A percentile compares a stretch with the other conserved stretches of the same genome.
Evolutionary conservation across 2,797 vertebrate genomes (phyloP).

Genomic region (Masticophis lateralis): DNA sequence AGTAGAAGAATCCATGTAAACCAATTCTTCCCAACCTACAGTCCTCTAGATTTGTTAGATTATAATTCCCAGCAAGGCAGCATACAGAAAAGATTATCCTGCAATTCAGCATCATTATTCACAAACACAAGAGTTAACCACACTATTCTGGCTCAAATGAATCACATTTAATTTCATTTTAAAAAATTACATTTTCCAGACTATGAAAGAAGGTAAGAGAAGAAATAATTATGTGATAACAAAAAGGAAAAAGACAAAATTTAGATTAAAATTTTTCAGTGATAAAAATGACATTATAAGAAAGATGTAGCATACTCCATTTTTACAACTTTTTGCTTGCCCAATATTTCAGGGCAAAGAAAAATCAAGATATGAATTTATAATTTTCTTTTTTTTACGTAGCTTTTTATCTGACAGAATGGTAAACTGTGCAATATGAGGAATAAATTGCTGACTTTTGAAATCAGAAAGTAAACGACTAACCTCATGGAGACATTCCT

Average conservation of each 20-base stretch:
- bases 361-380: not conserved
- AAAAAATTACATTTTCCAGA: not conserved
- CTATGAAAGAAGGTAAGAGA: not conserved
- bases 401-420: not conserved
- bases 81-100: not conserved
- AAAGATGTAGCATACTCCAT: slow-evolving; percentile 49
- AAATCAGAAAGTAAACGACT: not conserved
- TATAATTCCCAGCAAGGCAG: not conserved
- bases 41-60: not conserved
- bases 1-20: not conserved
- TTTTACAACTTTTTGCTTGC: slow-evolving; percentile 49
- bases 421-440: not conserved
- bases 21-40: not conserved
- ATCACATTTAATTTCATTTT: not conserved
- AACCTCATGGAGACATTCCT: not conserved
- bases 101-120: not conserved
- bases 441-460: not conserved
- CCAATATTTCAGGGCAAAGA: slow-evolving; percentile 22
- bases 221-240: slow-evolving; percentile 58
- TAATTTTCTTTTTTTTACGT: not conserved
- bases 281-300: slow-evolving; percentile 61
- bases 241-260: slow-evolving; percentile 56
- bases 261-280: slow-evolving; percentile 54
- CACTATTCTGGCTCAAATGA: not conserved
- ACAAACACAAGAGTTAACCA: not conserved